phyloP scores from a whole-genome alignment of 1,140 invertebrate species.

The Battus philenor region DNA sequence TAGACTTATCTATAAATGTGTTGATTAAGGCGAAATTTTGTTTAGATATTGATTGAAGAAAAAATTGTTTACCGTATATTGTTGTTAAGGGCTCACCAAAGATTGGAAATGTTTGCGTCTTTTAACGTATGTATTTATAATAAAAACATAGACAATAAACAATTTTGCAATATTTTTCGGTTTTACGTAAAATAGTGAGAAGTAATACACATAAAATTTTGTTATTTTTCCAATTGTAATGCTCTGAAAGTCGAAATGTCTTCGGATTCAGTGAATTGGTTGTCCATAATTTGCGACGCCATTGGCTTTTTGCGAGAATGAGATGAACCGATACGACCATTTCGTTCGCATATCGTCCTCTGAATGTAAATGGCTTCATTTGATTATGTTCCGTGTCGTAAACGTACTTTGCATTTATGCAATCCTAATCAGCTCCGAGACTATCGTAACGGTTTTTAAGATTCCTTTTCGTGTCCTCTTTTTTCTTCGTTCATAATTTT shows the following conservation, averaged over 20 bases:
- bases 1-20: too few species aligned
- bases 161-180: background rate
- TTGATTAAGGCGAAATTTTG: too few species aligned
- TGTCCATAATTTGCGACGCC: conserved; percentile 62
- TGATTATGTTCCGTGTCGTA: conserved; percentile 60
- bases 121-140: too few species aligned
- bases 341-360: conserved; percentile 35
- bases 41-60: too few species aligned
- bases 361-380: conserved; percentile 73
- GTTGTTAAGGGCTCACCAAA: too few species aligned
- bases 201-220: conserved; percentile 56
- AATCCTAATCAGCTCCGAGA: conserved; percentile 39
- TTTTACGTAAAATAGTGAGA: too few species aligned
- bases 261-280: conserved; percentile 45
- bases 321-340: conserved; percentile 32
- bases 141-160: too few species aligned
- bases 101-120: too few species aligned
- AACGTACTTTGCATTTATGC: conserved; percentile 67
- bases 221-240: conserved; percentile 54
- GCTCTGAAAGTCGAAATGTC: conserved; percentile 33
- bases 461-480: too few species aligned
- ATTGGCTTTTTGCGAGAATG: conserved; percentile 51
- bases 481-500: too few species aligned
- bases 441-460: conserved; percentile 35
- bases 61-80: too few species aligned